Evolutionary conservation across 2,888 invertebrate genomes (phyloP).

Genomic region (Teinopalpus imperialis): DNA sequence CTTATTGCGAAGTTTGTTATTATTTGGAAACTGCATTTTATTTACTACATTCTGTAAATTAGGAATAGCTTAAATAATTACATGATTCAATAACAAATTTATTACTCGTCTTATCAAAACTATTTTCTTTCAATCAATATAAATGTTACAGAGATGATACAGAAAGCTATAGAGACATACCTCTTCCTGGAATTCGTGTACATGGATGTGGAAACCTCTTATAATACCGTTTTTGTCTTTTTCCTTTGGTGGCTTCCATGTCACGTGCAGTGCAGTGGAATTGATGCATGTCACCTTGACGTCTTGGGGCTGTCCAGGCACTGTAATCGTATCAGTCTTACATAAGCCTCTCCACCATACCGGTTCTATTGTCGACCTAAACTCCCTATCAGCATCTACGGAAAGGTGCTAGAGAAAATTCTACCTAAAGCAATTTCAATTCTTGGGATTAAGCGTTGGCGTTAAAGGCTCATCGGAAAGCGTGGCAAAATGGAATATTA

Average conservation of each 20-base stretch:
- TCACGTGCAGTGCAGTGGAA: conserved; percentile 97
- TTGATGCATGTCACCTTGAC: conserved; percentile 94
- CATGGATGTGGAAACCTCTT: conserved; percentile 97
- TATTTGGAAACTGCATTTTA: no score
- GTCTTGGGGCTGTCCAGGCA: conserved; percentile 98
- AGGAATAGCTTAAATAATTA: no score
- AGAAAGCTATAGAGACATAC: no score
- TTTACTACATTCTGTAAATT: no score
- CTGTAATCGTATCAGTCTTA: conserved; percentile 82
- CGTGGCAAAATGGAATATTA: conserved; percentile 41
- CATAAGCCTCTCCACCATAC: conserved; percentile 50
- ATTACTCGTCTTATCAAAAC: no score
- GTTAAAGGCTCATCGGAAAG: conserved; percentile 51
- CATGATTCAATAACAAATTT: no score
- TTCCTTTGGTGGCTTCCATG: conserved; percentile 96
- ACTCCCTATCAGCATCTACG: conserved; percentile 82
- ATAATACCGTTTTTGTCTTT: conserved; percentile 97
- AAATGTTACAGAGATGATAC: no score
- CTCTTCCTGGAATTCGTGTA: conserved; percentile 94
- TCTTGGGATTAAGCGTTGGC: conserved; percentile 56
- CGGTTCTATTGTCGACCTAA: conserved; percentile 55
- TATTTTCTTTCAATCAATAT: no score
- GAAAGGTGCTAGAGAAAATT: conserved; percentile 65
- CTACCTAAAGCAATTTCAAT: conserved; percentile 64
- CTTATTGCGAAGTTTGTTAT: no score